Percentiles rank a stretch among this genome's conserved stretches.
These are phyloP conservation scores for Propithecus perrieri DNA, from an alignment of 2,797 vertebrate species.

Conservation along the genomic window DNA sequence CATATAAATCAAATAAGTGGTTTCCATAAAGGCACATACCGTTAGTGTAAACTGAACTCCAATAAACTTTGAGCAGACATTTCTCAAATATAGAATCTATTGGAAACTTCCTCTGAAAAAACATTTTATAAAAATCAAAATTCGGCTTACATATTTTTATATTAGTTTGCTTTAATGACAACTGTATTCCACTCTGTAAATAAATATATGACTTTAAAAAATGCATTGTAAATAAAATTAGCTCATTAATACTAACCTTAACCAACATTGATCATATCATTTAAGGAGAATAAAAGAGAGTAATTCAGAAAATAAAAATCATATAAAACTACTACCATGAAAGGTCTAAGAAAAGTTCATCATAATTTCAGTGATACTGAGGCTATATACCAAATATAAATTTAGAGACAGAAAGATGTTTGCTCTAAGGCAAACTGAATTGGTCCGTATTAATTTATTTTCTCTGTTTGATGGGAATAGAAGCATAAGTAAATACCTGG, in stretches of 20 bases:
- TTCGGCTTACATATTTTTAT: slow-evolving; percentile 48
- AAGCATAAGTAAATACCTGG: not conserved
- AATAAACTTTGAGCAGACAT: slow-evolving; percentile 45
- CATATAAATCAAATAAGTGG: slow-evolving; percentile 61
- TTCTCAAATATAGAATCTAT: slow-evolving; percentile 58
- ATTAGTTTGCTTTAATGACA: not conserved
- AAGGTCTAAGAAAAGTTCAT: not conserved
- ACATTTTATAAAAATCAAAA: slow-evolving; percentile 41
- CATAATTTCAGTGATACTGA: slow-evolving; percentile 39
- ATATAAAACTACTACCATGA: slow-evolving; percentile 37
- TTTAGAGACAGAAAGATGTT: not conserved
- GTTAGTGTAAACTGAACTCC: slow-evolving; percentile 58
- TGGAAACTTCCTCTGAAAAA: slow-evolving; percentile 56
- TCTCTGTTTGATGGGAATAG: slow-evolving; percentile 13
- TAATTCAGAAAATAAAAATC: slow-evolving; percentile 52
- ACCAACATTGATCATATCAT: slow-evolving; percentile 39
- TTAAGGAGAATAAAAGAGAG: slow-evolving; percentile 8
- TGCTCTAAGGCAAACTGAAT: slow-evolving; percentile 22
- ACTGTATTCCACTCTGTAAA: slow-evolving; percentile 18
- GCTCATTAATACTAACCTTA: slow-evolving; percentile 8
- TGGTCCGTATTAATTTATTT: slow-evolving; percentile 41
- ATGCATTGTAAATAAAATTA: slow-evolving; percentile 31
- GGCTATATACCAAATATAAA: not conserved
- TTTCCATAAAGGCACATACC: slow-evolving; percentile 66
- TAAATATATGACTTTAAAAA: not conserved